Conservation (phyloP, 2,797 vertebrate species). For the Heterohyrax brucei region DNA sequence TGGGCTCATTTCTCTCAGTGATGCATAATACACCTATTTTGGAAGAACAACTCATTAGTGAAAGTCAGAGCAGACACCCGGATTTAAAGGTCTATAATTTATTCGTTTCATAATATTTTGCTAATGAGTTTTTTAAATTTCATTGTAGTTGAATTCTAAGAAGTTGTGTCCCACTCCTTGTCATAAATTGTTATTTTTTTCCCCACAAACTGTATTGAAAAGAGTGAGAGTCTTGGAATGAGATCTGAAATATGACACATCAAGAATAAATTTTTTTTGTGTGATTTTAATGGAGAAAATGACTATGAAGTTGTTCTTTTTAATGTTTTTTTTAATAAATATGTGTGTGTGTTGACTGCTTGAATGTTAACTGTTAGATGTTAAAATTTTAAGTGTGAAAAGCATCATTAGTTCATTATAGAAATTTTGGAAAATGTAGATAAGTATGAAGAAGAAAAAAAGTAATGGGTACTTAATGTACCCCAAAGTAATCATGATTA, state of each 20-base stretch:
- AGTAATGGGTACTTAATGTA: neutral
- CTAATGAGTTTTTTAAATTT: neutral
- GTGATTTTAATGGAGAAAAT: slow-evolving; percentile 6
- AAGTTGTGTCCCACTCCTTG: neutral
- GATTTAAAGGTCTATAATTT: neutral
- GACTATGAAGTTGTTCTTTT: neutral
- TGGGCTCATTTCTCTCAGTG: neutral
- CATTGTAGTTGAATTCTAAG: neutral
- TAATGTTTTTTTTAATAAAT: neutral
- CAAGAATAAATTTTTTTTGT: slow-evolving; percentile 28
- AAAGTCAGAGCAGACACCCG: neutral
- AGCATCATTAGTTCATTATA: slow-evolving; percentile 8
- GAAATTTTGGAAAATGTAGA: slow-evolving; percentile 25
- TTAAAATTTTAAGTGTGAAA: slow-evolving; percentile 42
- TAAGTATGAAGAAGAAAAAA: slow-evolving; percentile 46
- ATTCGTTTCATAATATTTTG: neutral
- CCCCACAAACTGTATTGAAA: slow-evolving; percentile 50
- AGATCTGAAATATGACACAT: neutral
- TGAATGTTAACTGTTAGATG: slow-evolving; percentile 31
- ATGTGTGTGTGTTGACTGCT: neutral
- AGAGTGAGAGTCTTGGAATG: neutral
- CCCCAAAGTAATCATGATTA: neutral
- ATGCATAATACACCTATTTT: rapidly evolving
- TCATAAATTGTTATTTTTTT: neutral
- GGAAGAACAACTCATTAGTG: neutral